Base-by-base conservation (phyloP, 2,797 vertebrate species). In the Xiphophorus birchmanni region DNA sequence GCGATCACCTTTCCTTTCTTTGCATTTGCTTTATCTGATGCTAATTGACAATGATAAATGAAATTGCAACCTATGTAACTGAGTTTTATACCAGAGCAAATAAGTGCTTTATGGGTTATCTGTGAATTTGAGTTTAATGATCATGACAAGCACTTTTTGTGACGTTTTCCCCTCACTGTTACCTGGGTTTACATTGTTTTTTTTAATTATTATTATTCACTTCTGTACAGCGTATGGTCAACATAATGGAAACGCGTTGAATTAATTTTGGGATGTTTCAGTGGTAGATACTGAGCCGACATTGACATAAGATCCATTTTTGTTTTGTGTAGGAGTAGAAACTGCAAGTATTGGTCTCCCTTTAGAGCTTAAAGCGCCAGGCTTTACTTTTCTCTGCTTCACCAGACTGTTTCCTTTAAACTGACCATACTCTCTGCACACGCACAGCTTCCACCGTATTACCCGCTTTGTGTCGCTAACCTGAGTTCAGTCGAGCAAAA, bases 401-500 rank as follows among this genome's bases (percentile, higher is more conserved):
- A 50, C 65, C 35, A 58, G 29, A 52, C 79, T 37, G 74, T 82
- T 88, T 90, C 87, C 73, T 81, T 87, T 85, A 72, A 73, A 76
- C 81, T 84, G 82, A 86, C 82, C 81, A 65, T 73, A 65, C 79
- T 50, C 67, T 89, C 82, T 84, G 80, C 85, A 86, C 84, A 89
- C 91, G 91, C 89, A 93, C 90, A 92, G 84, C 77, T 75, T 78
- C 45, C 60, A 17, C 80, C 77, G 78, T 88, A 84, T 90, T 79
- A 77, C 76, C 80, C 77, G 80, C 89, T 92, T 72, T 76, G 65
- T 81, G 82, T 88, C 76, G 85, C 75, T 79, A 80, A 60, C 58
- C 71, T 84, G 78, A 82, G 72, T 79, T 77, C 17, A 29, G 86
- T 81, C 45, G 65, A 89, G 81, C 76, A 80, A 10, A 87, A 86